Evolutionary conservation across 2,797 vertebrate species (phyloP).

Genomic region (Pangasius krempfi): DNA sequence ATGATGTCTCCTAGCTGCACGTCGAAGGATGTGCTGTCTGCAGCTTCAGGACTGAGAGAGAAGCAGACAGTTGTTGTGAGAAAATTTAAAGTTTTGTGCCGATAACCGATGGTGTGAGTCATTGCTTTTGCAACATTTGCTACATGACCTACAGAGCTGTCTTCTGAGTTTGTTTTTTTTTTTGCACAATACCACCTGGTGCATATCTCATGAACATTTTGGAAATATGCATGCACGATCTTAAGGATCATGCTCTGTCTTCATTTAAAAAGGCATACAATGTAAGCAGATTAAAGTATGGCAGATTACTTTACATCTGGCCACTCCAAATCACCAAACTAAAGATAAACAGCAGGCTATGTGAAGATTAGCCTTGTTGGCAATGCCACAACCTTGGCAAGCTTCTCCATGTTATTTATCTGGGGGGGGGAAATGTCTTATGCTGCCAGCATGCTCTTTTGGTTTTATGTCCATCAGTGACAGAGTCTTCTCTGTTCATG

Average conservation of each 20-base stretch:
- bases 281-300: neutral
- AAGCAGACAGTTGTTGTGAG: slow-evolving; percentile 18
- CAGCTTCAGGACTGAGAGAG: slow-evolving; percentile 87
- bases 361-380: neutral
- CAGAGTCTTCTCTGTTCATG: neutral
- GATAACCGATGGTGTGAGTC: neutral
- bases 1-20: slow-evolving; percentile 98
- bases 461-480: neutral
- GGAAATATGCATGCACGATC: neutral
- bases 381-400: neutral
- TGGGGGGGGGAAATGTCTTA: neutral
- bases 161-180: too few relatives aligned
- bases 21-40: slow-evolving; percentile 94
- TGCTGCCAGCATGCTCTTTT: neutral
- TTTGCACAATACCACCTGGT: neutral
- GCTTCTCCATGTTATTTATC: neutral
- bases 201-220: too few relatives aligned
- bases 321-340: neutral
- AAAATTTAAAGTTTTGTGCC: neutral
- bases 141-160: neutral
- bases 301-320: slow-evolving; percentile 20
- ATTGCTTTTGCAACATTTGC: neutral
- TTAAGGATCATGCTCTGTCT: neutral
- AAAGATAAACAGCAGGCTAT: neutral
- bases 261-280: neutral